phyloP scores from a whole-genome alignment of 2,888 invertebrate genomes.

The Limnephilus lunatus region DNA sequence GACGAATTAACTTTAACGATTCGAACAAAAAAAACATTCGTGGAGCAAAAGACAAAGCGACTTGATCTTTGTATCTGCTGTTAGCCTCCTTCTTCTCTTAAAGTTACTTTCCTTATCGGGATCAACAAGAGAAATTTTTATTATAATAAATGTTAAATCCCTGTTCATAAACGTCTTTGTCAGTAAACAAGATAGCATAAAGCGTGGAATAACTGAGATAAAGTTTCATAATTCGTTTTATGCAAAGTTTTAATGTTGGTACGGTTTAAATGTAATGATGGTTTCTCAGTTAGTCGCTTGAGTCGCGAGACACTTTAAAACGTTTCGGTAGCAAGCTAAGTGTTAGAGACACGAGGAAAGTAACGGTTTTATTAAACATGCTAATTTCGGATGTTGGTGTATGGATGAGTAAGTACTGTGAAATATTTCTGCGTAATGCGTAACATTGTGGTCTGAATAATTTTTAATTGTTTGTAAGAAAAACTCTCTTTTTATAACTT shows the following conservation, averaged over 20 bases:
- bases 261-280: background rate
- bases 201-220: constrained; percentile 26
- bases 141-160: constrained; percentile 19
- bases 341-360: background rate
- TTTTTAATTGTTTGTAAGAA: too few species aligned
- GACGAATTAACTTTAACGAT: background rate
- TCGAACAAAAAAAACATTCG: constrained; percentile 8
- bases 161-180: constrained; percentile 11
- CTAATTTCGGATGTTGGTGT: too few species aligned
- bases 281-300: background rate
- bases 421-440: too few species aligned
- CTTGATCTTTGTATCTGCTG: background rate
- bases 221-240: constrained; percentile 30
- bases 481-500: too few species aligned
- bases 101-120: constrained; percentile 8
- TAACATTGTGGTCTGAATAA: too few species aligned
- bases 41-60: background rate
- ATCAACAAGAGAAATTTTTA: constrained; percentile 32
- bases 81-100: background rate
- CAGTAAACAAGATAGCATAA: constrained; percentile 33
- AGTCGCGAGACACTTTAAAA: background rate
- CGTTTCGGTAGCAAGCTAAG: background rate
- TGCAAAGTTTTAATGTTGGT: constrained; percentile 23
- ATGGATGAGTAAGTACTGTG: too few species aligned
- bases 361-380: background rate